Conservation (phyloP, 2,797 vertebrate genomes). For the Lepilemur septentrionalis region DNA sequence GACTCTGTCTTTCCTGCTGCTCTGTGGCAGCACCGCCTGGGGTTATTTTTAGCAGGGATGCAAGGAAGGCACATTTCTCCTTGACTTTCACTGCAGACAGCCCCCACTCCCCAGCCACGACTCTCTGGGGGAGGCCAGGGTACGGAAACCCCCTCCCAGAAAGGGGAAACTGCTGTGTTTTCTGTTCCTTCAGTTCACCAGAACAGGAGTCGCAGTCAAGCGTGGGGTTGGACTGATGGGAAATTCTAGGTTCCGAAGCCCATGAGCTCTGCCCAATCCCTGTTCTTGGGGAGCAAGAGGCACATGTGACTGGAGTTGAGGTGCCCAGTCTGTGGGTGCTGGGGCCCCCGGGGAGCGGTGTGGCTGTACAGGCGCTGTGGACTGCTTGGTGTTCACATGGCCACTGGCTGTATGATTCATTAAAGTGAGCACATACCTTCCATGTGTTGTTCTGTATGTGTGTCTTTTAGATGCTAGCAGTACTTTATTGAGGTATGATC, state of each 20-base stretch:
- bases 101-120: not conserved
- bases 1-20: conserved; percentile 11
- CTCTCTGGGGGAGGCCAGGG: not conserved
- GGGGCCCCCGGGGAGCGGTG: not conserved
- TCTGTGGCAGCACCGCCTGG: not conserved
- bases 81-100: conserved; percentile 21
- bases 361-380: not conserved
- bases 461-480: not conserved
- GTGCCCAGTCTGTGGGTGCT: not conserved
- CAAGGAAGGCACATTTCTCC: conserved; percentile 37
- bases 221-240: not conserved
- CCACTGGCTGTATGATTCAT: not conserved
- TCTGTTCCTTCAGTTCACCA: conserved; percentile 58
- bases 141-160: conserved; percentile 55
- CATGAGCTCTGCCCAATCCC: not conserved
- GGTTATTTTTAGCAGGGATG: conserved; percentile 58
- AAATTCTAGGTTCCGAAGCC: not conserved
- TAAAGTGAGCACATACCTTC: not conserved
- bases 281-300: not conserved
- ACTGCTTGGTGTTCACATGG: not conserved
- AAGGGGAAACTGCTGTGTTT: conserved; percentile 60
- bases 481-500: not conserved
- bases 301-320: not conserved
- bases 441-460: not conserved
- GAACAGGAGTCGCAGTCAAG: not conserved